Conservation (phyloP, 2,113 vertebrate species). For the Falco punctatus region DNA sequence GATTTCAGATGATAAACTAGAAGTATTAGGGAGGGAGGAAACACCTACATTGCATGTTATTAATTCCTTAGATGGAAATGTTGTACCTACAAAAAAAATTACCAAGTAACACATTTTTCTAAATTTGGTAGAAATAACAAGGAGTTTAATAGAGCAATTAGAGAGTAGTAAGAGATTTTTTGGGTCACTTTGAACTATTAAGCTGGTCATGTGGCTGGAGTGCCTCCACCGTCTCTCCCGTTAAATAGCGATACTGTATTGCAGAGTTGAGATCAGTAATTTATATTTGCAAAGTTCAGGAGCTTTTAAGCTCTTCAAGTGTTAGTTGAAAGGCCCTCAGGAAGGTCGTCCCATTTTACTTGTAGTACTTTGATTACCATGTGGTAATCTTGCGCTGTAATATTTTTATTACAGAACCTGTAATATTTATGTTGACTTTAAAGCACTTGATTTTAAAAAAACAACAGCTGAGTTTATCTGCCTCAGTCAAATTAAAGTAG, state of each 20-base stretch:
- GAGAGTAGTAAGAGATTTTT: neutral
- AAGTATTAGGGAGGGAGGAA: neutral
- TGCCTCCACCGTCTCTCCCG: neutral
- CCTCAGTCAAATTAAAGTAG: constrained; percentile 15
- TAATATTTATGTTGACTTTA: constrained; percentile 36
- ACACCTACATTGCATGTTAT: too few relatives aligned
- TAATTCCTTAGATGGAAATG: neutral
- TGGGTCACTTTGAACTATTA: neutral
- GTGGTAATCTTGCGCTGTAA: neutral
- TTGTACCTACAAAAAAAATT: neutral
- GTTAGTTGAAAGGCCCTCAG: neutral
- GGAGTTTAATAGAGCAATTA: neutral
- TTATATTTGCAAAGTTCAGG: neutral
- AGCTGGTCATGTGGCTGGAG: neutral
- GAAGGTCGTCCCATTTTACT: neutral
- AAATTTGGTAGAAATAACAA: neutral
- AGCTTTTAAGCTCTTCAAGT: neutral
- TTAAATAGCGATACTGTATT: neutral
- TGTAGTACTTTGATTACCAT: neutral
- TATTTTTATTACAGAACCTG: neutral
- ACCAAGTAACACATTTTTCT: neutral
- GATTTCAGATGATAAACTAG: neutral
- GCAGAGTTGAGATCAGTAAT: neutral
- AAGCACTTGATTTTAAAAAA: constrained; percentile 29
- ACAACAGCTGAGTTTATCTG: constrained; percentile 9